Evolutionary conservation across 2,888 invertebrate species (phyloP).

Genomic region (Folsomia manolachei): DNA sequence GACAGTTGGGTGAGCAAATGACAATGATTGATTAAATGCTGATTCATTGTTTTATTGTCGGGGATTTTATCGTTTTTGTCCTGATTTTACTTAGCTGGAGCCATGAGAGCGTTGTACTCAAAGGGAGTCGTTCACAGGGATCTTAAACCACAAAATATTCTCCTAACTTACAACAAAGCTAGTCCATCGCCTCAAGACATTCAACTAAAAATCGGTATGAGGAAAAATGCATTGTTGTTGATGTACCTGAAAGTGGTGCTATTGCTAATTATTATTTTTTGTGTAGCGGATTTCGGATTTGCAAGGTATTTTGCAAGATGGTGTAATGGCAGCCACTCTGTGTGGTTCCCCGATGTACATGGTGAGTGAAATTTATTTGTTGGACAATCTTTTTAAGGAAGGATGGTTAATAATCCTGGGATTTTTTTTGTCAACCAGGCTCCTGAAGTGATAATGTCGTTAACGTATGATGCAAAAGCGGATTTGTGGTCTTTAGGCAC

Average conservation of each 20-base stretch:
- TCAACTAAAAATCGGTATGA: conserved; percentile 84
- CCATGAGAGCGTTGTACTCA: conserved; percentile 93
- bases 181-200: conserved; percentile 79
- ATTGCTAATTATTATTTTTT: conserved; percentile 29
- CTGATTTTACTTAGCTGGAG: conserved; percentile 89
- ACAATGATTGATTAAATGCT: background rate
- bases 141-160: conserved; percentile 98
- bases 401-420: background rate
- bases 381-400: background rate
- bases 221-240: background rate
- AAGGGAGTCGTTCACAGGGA: conserved; percentile 99
- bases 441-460: conserved; percentile 98
- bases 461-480: conserved; percentile 97
- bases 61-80: background rate
- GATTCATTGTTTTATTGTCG: background rate
- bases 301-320: conserved; percentile 96
- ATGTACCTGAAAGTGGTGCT: too few relatives aligned
- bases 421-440: conserved; percentile 62
- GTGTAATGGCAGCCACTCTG: conserved; percentile 98
- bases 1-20: conserved; percentile 74
- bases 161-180: conserved; percentile 75
- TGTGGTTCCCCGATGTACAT: conserved; percentile 99
- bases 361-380: conserved; percentile 66
- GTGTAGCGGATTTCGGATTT: conserved; percentile 95
- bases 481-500: conserved; percentile 99